A percentile compares a stretch with the other conserved stretches of the same genome.
Evolutionary conservation across 1,140 invertebrate genomes (phyloP).

Genomic region (Drosophila carrolli): DNA sequence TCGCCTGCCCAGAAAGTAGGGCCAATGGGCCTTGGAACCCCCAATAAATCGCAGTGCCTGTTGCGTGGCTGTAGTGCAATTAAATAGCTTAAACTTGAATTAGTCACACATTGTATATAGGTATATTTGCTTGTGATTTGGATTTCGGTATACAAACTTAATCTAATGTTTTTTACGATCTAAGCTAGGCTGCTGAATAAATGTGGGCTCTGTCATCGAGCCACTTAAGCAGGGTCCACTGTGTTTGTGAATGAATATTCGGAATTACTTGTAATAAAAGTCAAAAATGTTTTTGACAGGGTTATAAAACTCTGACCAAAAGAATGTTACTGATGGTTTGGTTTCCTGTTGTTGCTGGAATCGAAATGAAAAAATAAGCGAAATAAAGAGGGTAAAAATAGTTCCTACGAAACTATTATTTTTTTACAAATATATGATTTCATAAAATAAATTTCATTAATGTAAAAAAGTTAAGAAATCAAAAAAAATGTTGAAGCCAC

Average conservation of each 20-base stretch:
- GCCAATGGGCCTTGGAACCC: background rate
- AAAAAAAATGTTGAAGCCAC: background rate
- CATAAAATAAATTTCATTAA: no score
- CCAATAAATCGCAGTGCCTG: slow-evolving; percentile 1
- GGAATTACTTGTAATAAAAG: no score
- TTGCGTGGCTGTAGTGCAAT: slow-evolving; percentile 16
- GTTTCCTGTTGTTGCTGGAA: no score
- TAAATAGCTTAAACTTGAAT: slow-evolving; percentile 21
- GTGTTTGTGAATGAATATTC: background rate
- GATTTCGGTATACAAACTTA: slow-evolving; percentile 5
- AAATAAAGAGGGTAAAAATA: no score
- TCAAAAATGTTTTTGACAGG: no score
- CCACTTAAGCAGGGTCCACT: slow-evolving; percentile 1
- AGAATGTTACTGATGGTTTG: no score
- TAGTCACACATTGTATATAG: slow-evolving; percentile 38
- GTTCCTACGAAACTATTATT: no score
- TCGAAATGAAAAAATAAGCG: no score
- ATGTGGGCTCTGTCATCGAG: background rate
- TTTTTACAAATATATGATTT: no score
- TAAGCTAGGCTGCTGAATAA: slow-evolving; percentile 6
- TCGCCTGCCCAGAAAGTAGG: slow-evolving; percentile 77
- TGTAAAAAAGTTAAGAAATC: background rate
- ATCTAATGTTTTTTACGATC: slow-evolving; percentile 6
- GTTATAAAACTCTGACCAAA: no score
- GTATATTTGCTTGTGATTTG: slow-evolving; percentile 5